Conservation (phyloP, 2,888 invertebrate genomes). For the Leptinotarsa haldemani region DNA sequence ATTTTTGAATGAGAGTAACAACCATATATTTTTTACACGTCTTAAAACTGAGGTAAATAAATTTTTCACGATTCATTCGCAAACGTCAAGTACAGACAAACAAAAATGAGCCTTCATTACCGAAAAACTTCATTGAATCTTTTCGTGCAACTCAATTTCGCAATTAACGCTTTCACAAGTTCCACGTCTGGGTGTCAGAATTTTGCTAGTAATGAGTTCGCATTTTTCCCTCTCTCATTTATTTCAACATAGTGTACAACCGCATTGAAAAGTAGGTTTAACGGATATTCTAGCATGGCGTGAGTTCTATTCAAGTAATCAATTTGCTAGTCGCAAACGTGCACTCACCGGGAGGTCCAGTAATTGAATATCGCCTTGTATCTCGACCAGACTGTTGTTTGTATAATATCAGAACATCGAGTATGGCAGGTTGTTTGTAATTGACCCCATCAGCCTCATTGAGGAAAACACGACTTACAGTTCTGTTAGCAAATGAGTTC, state of each 20-base stretch:
- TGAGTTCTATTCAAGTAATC: neutral
- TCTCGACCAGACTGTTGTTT: neutral
- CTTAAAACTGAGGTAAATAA: too few relatives aligned
- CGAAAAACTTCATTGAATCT: neutral
- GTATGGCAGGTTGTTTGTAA: neutral
- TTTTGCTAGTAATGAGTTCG: neutral
- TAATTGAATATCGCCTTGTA: conserved; percentile 14
- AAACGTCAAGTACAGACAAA: neutral
- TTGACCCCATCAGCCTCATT: neutral
- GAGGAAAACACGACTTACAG: too few relatives aligned
- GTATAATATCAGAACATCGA: neutral
- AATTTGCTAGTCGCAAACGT: conserved; percentile 13
- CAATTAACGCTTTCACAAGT: conserved; percentile 9
- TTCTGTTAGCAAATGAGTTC: too few relatives aligned
- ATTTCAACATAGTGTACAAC: conserved; percentile 8
- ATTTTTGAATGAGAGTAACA: too few relatives aligned
- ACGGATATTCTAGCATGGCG: neutral
- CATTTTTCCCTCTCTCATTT: conserved; percentile 2
- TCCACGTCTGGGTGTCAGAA: neutral
- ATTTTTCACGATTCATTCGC: too few relatives aligned
- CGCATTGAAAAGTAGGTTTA: conserved; percentile 1
- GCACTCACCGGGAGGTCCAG: conserved; percentile 3
- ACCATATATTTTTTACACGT: too few relatives aligned
- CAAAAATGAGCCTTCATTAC: neutral
- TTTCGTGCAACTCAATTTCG: neutral